Evolutionary conservation across 2,113 vertebrate species (phyloP), one percentile per base, ranked within the genome.

Genomic region (Oenanthe melanoleuca): DNA sequence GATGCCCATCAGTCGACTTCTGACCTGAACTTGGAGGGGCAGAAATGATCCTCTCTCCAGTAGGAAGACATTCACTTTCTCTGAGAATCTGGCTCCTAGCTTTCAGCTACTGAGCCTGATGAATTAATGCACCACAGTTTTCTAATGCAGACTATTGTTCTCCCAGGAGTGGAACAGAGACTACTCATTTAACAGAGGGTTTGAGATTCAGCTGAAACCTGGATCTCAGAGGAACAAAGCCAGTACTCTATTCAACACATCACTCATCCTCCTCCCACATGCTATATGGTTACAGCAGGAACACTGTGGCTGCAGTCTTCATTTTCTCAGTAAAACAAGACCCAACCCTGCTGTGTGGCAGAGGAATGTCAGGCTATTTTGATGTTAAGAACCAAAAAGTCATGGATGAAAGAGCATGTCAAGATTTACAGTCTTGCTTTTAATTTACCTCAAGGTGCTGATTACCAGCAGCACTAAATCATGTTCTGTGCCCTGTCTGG

Each of bases 381-480:
- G 80, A 89, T 90, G 96, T 92, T 42, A 78, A 84, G 83, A 94
- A 94, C 45, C 72, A 91, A 63, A 94, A 70, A 91, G 75, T 85
- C 20, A 29, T 5, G 60, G 80, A 95, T 96, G 86, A 97, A 97
- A 90, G 86, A 88, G 61, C 94, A 71, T 12, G 52, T 56, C 84
- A 70, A 69, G 60, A 64, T 89, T 96, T 97, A 87, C 45, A 81
- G 40, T 44, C 73, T 50, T 75, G 80, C 79, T 97, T 97, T 93
- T 92, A 96, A 95, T 96, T 89, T 93, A 91, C 60, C 78, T 92
- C 57, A 84, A 42, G 34, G 88, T 86, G 77, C 91, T 96, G 87
- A 95, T 91, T 96, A 95, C 90, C 34, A 80, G 70, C 6, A 7
- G 34, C 61, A 63, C 78, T 95, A 96, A 97, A 93, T 97, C 80